Base-by-base conservation (phyloP, 1,140 invertebrate genomes). In the Hetaerina americana region DNA sequence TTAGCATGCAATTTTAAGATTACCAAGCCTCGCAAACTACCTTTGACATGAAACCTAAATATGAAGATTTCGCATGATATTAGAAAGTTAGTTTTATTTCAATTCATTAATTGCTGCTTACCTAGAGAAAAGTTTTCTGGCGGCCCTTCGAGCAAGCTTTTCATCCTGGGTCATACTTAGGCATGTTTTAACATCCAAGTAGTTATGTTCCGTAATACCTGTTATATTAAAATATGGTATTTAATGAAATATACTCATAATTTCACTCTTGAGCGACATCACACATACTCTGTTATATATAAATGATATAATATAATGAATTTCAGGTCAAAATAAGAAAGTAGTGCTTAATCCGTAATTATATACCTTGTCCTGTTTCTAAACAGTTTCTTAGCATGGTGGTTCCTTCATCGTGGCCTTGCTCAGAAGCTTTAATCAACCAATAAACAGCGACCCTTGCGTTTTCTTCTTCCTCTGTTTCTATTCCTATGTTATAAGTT, bases 351-450 rank as follows among this genome's bases (percentile, higher is more conserved):
- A 18, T 57, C 2, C 15, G 2, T 12, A 27, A 66, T 70, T 68
- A 72, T 68, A 69, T 77, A 83, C 85, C 85, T 76, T 88, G 87
- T 27, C 92, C 90, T 27, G 86, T 88, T 26, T 88, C 84, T 49
- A 91, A 86, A 81, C 93, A 95, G 80, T 92, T 85, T 76, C 86
- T 85, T 28, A 97, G 82, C 75, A 94, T 84, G 71, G 88, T 86
- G 26, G 92, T 92, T 3, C 94, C 93, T 79, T 94, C 92, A 73
- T 89, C 84, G 78, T 95, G 93, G 1, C 93, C 94, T 80, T 95
- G 92, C 77, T 94, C 90, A 0, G 93, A 94, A 0, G 94, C 92
- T 81, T 90, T 90, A 18, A 94, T 89, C 5, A 97, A 79, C 94
- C 94, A 96, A 77, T 92, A 90, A 49, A 96, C 87, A 0, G 92